phyloP scores from a whole-genome alignment of 2,113 vertebrate genomes.

The Callocephalon fimbriatum region DNA sequence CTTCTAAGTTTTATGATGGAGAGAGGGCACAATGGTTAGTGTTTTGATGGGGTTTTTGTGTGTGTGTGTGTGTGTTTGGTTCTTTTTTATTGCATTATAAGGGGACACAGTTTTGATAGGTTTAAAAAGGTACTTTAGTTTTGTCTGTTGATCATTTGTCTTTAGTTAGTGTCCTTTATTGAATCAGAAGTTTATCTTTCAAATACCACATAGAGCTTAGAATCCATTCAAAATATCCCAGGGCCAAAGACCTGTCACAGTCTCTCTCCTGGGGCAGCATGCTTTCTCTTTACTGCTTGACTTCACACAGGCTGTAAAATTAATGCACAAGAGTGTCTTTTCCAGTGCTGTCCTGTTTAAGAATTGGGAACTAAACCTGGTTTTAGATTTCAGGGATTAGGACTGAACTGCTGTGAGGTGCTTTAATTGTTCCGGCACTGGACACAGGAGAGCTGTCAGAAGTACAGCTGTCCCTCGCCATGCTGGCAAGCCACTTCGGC shows the following conservation, averaged over 20 bases:
- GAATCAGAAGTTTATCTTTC: neutral
- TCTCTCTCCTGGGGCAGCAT: neutral
- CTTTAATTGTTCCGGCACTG: neutral
- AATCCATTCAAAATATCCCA: neutral
- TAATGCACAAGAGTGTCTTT: neutral
- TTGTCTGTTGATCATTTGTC: neutral
- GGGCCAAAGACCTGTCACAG: neutral
- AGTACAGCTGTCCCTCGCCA: accelerated
- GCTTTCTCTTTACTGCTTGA: neutral
- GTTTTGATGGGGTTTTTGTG: neutral
- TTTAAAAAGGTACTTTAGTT: neutral
- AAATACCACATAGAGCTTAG: neutral
- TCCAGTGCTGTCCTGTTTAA: neutral
- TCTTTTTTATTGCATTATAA: neutral
- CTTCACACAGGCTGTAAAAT: neutral
- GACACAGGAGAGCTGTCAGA: neutral
- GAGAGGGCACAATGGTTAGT: neutral
- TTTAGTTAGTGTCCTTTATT: neutral
- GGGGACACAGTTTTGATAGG: neutral
- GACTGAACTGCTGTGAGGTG: neutral
- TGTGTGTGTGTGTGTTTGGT: neutral
- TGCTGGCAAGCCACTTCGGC: accelerated
- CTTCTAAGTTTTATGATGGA: neutral
- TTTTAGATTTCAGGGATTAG: neutral
- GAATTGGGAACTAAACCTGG: neutral